Evolutionary conservation across 2,113 vertebrate genomes (phyloP), one percentile per base, ranked within the genome.

Genomic region (Phylloscopus trochiloides): DNA sequence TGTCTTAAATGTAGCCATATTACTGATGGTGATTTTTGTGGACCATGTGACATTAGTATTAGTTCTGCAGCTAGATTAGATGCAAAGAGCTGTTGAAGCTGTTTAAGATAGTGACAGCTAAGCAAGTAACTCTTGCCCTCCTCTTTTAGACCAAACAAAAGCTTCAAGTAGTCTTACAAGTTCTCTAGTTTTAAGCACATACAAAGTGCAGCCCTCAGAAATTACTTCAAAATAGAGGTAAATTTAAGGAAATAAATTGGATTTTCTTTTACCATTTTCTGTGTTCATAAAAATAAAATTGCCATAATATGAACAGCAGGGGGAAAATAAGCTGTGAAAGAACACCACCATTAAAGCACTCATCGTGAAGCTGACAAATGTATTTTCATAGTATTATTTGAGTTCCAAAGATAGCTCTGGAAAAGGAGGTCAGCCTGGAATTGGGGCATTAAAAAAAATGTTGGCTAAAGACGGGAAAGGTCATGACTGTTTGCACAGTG

Each of bases 381-480:
- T 83, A 90, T 96, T 95, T 96, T 89, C 70, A 25, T 90, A 92
- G 85, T 89, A 88, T 85, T 95, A 92, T 86, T 34, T 82, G 86
- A 85, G 57, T 91, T 93, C 85, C 75, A 96, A 94, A 96, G 91
- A 95, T 90, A 96, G 83, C 54, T 63, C 40, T 92, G 63, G 65
- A 90, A 95, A 97, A 97, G 63, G 90, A 96, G 90, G 94, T 96
- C 94, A 92, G 74, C 61, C 40, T 95, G 94, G 80, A 97, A 95
- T 43, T 89, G 81, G 89, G 77, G 80, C 94, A 95, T 79, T 83
- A 87, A 94, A 95, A 90, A 90, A 91, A 81, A 89, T 92, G 77
- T 93, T 95, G 79, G 87, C 94, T 95, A 86, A 96, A 96, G 88
- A 94, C 17, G 8, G 77, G 51, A 97, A 97, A 97, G 94, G 94